These are phyloP conservation scores for Apotomis betuletana DNA, from an alignment of 2,888 invertebrate genomes.

Conservation along the genomic window DNA sequence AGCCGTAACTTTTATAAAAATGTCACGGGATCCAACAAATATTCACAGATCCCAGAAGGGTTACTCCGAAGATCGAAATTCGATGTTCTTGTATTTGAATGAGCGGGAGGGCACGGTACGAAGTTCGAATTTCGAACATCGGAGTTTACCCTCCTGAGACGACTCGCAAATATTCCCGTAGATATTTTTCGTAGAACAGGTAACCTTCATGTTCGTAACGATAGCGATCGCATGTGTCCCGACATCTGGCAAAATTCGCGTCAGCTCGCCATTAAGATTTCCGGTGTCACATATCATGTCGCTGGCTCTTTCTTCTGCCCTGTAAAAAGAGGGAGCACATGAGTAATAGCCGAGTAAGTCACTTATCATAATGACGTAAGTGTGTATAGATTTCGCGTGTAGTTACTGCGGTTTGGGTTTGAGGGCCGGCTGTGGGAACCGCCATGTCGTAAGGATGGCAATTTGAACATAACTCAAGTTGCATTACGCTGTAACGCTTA, in stretches of 20 bases:
- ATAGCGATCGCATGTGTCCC: not conserved
- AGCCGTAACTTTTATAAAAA: too few relatives aligned
- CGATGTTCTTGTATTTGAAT: too few relatives aligned
- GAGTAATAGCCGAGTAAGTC: not conserved
- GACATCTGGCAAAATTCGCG: slow-evolving; percentile 38
- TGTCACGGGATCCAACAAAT: too few relatives aligned
- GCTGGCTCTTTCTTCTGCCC: slow-evolving; percentile 20
- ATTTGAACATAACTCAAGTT: slow-evolving; percentile 6
- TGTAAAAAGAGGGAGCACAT: slow-evolving; percentile 13
- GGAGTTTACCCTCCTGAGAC: too few relatives aligned
- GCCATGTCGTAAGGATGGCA: not conserved
- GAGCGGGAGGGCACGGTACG: too few relatives aligned
- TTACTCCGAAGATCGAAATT: too few relatives aligned
- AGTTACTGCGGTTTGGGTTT: not conserved
- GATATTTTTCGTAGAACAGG: too few relatives aligned
- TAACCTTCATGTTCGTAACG: not conserved
- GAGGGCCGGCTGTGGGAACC: slow-evolving; percentile 10
- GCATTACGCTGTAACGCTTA: slow-evolving; percentile 1
- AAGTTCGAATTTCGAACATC: too few relatives aligned
- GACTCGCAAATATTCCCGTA: too few relatives aligned
- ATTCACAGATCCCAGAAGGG: too few relatives aligned
- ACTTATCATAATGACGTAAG: not conserved
- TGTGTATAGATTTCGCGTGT: not conserved
- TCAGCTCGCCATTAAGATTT: slow-evolving; percentile 17
- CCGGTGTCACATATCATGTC: slow-evolving; percentile 35